Conservation (phyloP, 2,888 invertebrate genomes). For the Tryphoninae sp. region DNA sequence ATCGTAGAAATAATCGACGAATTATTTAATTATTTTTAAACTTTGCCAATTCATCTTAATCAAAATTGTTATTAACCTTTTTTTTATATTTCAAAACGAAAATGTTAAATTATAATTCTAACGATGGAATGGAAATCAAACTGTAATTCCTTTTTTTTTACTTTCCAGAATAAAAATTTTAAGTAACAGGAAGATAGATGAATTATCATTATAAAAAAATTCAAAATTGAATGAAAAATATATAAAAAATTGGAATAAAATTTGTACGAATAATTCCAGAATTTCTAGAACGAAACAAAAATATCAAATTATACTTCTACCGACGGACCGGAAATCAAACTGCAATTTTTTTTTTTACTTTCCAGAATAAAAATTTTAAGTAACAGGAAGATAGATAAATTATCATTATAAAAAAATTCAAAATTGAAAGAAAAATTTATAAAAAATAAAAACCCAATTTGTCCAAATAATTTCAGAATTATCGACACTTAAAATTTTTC, state of each 20-base stretch:
- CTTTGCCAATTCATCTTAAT: conserved; percentile 6
- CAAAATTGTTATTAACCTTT: neutral
- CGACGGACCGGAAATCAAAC: neutral
- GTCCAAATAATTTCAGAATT: too few species aligned
- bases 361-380: too few species aligned
- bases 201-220: neutral
- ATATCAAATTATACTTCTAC: neutral
- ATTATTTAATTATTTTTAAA: neutral
- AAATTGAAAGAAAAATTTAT: too few species aligned
- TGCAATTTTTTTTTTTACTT: neutral
- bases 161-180: neutral
- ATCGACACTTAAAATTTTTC: too few species aligned
- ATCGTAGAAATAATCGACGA: too few species aligned
- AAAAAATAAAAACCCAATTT: too few species aligned
- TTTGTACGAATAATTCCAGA: too few species aligned
- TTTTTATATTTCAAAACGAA: neutral
- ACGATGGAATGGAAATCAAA: too few species aligned
- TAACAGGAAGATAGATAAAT: too few species aligned
- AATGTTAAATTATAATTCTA: neutral
- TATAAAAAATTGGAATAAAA: too few species aligned
- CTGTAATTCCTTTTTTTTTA: neutral
- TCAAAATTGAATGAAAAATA: too few species aligned
- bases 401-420: too few species aligned
- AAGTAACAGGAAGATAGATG: neutral
- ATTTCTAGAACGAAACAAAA: neutral